Percentiles rank a stretch among this genome's conserved stretches.
Evolutionary conservation across 2,113 vertebrate species (phyloP).

Genomic region (Lipotes vexillifer): DNA sequence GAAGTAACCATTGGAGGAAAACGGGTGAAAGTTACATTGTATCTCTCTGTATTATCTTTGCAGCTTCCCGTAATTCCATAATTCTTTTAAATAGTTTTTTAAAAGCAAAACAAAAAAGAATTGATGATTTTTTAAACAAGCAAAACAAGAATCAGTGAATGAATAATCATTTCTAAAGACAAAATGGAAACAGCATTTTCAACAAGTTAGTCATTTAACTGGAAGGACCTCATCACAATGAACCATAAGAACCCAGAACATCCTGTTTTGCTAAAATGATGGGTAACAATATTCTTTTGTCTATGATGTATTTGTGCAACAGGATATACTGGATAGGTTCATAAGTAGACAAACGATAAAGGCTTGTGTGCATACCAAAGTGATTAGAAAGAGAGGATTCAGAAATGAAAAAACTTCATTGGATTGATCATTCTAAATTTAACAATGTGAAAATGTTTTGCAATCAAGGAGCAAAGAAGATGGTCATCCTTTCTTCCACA

Average conservation of each 20-base stretch:
- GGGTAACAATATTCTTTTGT: background rate
- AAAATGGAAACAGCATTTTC: background rate
- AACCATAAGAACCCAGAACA: background rate
- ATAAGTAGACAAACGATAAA: background rate
- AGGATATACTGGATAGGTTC: background rate
- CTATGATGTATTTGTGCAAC: background rate
- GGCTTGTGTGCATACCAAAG: background rate
- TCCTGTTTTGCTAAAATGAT: background rate
- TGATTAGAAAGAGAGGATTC: background rate
- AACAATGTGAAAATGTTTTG: background rate
- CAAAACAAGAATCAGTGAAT: background rate
- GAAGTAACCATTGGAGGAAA: background rate
- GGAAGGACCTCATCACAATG: background rate
- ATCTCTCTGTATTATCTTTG: background rate
- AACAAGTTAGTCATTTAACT: background rate
- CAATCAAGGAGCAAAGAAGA: background rate
- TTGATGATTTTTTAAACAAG: background rate
- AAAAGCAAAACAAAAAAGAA: background rate
- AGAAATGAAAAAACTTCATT: background rate
- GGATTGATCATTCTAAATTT: background rate
- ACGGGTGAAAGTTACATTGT: background rate
- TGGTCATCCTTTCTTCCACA: background rate
- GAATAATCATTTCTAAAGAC: background rate
- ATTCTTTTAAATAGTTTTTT: background rate
- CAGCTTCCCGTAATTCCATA: background rate